Conservation (phyloP, 1,140 invertebrate species). For the Harlomillsia oculata region DNA sequence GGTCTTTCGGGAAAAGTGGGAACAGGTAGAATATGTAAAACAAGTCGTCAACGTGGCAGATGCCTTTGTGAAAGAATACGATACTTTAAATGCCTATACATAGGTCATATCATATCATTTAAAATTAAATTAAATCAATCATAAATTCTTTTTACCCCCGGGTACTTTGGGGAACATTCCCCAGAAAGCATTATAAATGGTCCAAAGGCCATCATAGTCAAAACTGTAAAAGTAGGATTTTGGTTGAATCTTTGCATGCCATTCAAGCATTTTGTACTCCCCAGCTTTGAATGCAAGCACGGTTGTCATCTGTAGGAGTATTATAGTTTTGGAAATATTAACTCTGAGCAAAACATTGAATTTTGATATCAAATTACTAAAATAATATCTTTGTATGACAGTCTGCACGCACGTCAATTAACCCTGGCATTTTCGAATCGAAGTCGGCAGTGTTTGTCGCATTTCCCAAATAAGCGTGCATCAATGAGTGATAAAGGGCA, state of each 20-base stretch:
- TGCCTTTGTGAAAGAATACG: too few species aligned
- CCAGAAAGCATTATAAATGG: neutral
- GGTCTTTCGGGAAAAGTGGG: conserved; percentile 14
- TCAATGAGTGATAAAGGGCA: conserved; percentile 5
- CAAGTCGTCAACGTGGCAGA: conserved; percentile 9
- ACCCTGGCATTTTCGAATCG: conserved; percentile 8
- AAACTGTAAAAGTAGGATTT: conserved; percentile 16
- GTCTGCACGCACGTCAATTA: conserved; percentile 15
- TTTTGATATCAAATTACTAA: too few species aligned
- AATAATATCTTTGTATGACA: too few species aligned
- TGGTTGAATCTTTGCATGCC: conserved; percentile 3
- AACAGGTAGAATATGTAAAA: conserved; percentile 12
- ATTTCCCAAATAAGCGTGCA: conserved; percentile 16
- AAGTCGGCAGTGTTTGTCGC: conserved; percentile 10
- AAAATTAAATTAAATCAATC: neutral
- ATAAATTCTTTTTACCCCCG: conserved; percentile 1
- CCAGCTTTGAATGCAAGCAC: conserved; percentile 21
- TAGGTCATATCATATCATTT: too few species aligned
- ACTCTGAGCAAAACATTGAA: neutral
- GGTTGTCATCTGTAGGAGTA: neutral
- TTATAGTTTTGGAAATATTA: too few species aligned
- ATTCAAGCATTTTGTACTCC: conserved; percentile 8
- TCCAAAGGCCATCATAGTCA: conserved; percentile 8
- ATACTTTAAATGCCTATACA: too few species aligned
- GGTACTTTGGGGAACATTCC: conserved; percentile 2